Conservation (phyloP, 2,113 vertebrate species). For the Chionis minor region DNA sequence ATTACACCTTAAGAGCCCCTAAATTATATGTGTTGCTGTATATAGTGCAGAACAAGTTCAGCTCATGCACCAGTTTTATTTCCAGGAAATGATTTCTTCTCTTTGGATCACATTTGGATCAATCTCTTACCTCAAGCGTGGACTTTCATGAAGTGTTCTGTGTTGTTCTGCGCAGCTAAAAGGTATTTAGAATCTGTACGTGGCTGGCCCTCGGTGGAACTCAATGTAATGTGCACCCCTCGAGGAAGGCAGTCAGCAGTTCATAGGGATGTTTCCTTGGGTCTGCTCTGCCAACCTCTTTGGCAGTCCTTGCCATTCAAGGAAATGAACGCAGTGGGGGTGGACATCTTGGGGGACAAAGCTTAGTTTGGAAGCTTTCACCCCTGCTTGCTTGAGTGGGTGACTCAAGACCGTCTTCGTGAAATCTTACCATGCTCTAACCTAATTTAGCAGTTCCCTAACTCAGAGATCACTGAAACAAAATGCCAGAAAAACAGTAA, state of each 20-base stretch:
- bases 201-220: neutral
- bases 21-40: neutral
- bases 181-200: neutral
- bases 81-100: neutral
- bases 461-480: neutral
- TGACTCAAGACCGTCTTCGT: neutral
- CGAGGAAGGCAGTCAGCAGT: neutral
- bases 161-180: neutral
- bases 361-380: neutral
- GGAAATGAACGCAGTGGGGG: neutral
- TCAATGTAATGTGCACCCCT: no score
- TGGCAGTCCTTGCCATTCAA: neutral
- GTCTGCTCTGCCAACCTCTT: neutral
- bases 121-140: neutral
- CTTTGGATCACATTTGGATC: neutral
- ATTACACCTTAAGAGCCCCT: neutral
- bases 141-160: neutral
- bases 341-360: neutral
- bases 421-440: neutral
- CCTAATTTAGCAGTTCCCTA: neutral
- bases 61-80: neutral
- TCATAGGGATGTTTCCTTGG: neutral
- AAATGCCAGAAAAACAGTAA: neutral
- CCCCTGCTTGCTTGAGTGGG: neutral
- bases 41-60: neutral